Percentiles rank a stretch among this genome's conserved stretches.
Evolutionary conservation across 2,888 invertebrate species (phyloP).

Genomic region (Agrotis exclamationis): DNA sequence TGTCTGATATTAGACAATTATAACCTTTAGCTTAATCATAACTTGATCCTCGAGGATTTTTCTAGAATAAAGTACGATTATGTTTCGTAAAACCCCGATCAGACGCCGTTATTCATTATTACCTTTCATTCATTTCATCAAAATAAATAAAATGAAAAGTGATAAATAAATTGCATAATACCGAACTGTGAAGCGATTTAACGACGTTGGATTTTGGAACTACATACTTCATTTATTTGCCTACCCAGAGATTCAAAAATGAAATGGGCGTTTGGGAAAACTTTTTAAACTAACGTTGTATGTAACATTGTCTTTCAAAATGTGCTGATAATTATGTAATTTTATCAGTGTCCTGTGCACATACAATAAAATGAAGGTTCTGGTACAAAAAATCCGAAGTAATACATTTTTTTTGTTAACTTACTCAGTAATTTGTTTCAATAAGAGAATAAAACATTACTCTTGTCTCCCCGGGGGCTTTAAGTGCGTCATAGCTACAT

Average conservation of each 20-base stretch:
- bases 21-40: too few species aligned
- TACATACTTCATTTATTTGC: too few species aligned
- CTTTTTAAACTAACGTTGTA: too few species aligned
- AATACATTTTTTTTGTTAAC: too few species aligned
- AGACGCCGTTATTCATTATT: too few species aligned
- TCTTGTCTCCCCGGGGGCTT: background rate
- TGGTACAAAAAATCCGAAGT: background rate
- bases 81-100: background rate
- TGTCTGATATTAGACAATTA: background rate
- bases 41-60: background rate
- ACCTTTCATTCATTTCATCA: background rate
- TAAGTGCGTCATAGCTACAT: conserved; percentile 31
- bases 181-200: too few species aligned
- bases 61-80: background rate
- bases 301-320: background rate
- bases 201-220: too few species aligned
- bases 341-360: background rate
- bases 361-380: background rate
- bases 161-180: too few species aligned
- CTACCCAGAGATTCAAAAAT: too few species aligned
- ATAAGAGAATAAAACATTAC: background rate
- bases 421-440: background rate
- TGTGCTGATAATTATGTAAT: background rate
- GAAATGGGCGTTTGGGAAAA: background rate
- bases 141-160: too few species aligned